These are phyloP conservation scores for Dermolepida albohirtum DNA, from an alignment of 2,888 invertebrate species.

Conservation along the genomic window DNA sequence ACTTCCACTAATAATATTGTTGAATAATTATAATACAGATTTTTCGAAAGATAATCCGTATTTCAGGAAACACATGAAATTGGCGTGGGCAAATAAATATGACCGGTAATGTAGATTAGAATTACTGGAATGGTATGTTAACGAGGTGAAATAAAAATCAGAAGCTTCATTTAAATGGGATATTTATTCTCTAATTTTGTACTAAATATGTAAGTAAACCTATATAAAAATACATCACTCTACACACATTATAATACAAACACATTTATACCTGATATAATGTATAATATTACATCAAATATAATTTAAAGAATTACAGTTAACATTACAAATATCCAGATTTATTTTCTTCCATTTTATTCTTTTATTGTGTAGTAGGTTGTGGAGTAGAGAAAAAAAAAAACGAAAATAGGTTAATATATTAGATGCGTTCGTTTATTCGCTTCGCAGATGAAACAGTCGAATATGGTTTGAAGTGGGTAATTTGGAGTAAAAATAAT, in stretches of 20 bases:
- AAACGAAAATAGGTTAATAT: constrained; percentile 1
- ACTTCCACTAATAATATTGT: too few species aligned
- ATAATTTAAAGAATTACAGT: constrained; percentile 32
- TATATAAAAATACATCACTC: constrained; percentile 67
- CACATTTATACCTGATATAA: constrained; percentile 51
- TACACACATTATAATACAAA: constrained; percentile 62
- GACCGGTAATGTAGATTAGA: too few species aligned
- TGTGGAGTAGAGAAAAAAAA: neutral
- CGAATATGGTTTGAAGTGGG: too few species aligned
- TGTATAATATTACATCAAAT: constrained; percentile 39
- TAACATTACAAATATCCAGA: constrained; percentile 17
- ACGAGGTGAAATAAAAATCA: constrained; percentile 5
- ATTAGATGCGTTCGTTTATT: neutral
- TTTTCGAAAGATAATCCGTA: too few species aligned
- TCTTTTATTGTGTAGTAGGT: constrained; percentile 13
- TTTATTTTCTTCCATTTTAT: constrained; percentile 25
- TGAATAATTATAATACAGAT: too few species aligned
- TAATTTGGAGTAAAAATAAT: too few species aligned
- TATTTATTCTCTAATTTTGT: constrained; percentile 57
- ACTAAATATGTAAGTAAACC: constrained; percentile 66
- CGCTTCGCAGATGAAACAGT: too few species aligned
- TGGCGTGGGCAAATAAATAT: too few species aligned
- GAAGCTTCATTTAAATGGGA: constrained; percentile 31
- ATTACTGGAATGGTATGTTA: too few species aligned
- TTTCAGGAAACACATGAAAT: too few species aligned